Evolutionary conservation across 1,140 invertebrate species (phyloP).

Genomic region (Aphaenogaster rudis): DNA sequence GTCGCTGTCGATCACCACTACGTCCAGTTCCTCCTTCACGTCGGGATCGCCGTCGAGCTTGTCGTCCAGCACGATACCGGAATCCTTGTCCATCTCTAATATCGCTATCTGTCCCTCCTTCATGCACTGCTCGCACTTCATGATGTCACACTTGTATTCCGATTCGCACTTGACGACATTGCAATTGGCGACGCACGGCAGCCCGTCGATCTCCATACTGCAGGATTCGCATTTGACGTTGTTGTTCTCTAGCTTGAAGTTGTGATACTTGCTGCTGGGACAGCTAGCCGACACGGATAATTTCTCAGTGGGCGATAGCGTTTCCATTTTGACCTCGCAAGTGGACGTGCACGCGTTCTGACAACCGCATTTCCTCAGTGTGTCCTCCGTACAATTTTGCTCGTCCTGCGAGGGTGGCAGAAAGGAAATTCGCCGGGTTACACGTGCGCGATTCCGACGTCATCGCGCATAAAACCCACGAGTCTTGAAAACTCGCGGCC

Average conservation of each 20-base stretch:
- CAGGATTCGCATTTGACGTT: constrained; percentile 86
- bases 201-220: constrained; percentile 81
- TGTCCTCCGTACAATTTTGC: constrained; percentile 79
- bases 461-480: neutral
- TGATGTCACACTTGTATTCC: constrained; percentile 84
- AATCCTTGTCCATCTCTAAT: constrained; percentile 85
- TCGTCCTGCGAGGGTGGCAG: constrained; percentile 76
- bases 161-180: constrained; percentile 85
- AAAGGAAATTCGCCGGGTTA: constrained; percentile 37
- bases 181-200: constrained; percentile 82
- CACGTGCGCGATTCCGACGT: constrained; percentile 1
- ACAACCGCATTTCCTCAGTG: constrained; percentile 81
- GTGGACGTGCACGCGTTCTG: constrained; percentile 83
- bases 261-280: constrained; percentile 74
- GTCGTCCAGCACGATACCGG: constrained; percentile 83
- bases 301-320: constrained; percentile 82
- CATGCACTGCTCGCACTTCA: constrained; percentile 85
- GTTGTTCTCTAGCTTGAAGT: constrained; percentile 85
- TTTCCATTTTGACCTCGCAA: constrained; percentile 85
- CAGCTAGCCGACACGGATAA: constrained; percentile 74
- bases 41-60: constrained; percentile 84
- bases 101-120: constrained; percentile 84
- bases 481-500: neutral
- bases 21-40: constrained; percentile 83
- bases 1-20: constrained; percentile 78